A percentile compares a stretch with the other conserved stretches of the same genome.
These are phyloP conservation scores for Colletes collaris DNA, from an alignment of 2,888 invertebrate species.

Conservation along the genomic window DNA sequence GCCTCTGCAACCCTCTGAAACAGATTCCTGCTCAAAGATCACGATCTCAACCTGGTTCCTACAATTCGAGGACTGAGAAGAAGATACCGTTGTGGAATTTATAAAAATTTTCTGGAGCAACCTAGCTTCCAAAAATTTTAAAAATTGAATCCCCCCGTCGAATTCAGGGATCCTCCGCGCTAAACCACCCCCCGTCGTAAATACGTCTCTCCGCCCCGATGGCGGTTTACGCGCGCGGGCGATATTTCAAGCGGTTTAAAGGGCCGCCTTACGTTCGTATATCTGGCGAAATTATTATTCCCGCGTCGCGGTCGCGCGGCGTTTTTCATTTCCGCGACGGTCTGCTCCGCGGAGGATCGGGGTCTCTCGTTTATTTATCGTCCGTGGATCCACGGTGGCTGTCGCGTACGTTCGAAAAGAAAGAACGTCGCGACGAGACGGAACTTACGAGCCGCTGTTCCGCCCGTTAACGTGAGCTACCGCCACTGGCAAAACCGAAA, in stretches of 20 bases:
- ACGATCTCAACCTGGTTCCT: too few species aligned
- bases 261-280: not conserved
- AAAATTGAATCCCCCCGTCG: too few species aligned
- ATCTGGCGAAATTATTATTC: conserved; percentile 25
- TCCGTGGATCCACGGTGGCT: conserved; percentile 1
- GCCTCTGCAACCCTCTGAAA: too few species aligned
- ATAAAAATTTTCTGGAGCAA: too few species aligned
- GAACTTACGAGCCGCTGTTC: conserved; percentile 38
- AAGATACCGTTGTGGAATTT: too few species aligned
- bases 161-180: too few species aligned
- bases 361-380: conserved; percentile 10
- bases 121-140: too few species aligned
- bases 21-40: too few species aligned
- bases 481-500: conserved; percentile 28
- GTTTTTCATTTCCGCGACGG: conserved; percentile 17
- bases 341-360: not conserved
- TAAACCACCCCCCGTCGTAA: not conserved
- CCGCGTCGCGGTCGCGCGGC: not conserved
- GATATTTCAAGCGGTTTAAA: not conserved
- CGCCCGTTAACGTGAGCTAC: conserved; percentile 27
- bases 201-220: not conserved
- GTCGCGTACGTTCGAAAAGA: not conserved
- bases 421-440: conserved; percentile 15
- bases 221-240: not conserved
- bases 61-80: too few species aligned